Base-by-base conservation (phyloP, 2,797 vertebrate species). In the Mionectes olivaceus region DNA sequence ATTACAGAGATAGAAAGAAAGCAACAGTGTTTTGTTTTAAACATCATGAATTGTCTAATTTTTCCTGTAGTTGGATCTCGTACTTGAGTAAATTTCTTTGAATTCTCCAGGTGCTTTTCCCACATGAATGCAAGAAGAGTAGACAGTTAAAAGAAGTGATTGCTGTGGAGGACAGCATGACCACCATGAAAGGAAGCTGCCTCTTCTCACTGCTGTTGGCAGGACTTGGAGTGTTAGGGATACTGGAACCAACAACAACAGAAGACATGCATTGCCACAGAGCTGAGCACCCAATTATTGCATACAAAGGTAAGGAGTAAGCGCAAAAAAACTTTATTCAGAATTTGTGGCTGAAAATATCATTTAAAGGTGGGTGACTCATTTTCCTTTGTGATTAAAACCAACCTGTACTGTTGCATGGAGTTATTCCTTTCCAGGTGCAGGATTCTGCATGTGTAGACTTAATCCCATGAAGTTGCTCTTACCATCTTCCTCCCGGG, bases 281-380 rank as follows among this genome's bases (percentile, higher is more conserved):
- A 97, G 97, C 95, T 3, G 99, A 99, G 93, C 99, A 99, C 87
- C 99, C 99, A 0, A 89, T 99, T 93, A 93, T 99, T 85, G 97
- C 98, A 73, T 99, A 99, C 94, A 98, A 98, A 98, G 99, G 99
- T 99, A 95, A 97, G 97, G n/a, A 27, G 13, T 8, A 60, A n/a
- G 11, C 7, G 2, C 14, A 61, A 41, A 76, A 56, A 63, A 32
- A 4, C 21, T 67, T 76, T 68, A 4, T 44, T 92, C 50, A 61
- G 19, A 19, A 2, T 85, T 85, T 50, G 10, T 5, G 56, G 17
- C 35, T 65, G 59, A 74, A 46, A 70, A 3, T 64, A 25, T 75
- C 9, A 25, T 39, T 83, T 87, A 59, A 76, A 65, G 23, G 15
- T 13, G 4, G 0, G 1, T 74, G 27, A 23, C 14, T 77, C 6